phyloP scores from a whole-genome alignment of 2,797 vertebrate species.

The Simalia tracyae region DNA sequence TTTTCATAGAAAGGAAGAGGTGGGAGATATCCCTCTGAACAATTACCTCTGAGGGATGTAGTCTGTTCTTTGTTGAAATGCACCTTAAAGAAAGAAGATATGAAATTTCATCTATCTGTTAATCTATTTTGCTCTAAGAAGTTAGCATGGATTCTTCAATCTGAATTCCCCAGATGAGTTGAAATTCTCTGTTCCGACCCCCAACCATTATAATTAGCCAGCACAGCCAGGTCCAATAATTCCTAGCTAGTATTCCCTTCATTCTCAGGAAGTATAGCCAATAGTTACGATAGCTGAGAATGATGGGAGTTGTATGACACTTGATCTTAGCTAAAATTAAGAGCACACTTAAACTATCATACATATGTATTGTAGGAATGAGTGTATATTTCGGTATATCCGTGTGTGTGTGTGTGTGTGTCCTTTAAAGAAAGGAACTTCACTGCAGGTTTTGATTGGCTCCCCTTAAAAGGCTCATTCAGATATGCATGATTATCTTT shows the following conservation, averaged over 20 bases:
- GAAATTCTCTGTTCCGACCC: background rate
- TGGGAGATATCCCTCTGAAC: slow-evolving; percentile 59
- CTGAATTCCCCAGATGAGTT: background rate
- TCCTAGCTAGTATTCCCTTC: background rate
- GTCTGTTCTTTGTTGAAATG: slow-evolving; percentile 63
- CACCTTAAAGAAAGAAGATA: slow-evolving; percentile 50
- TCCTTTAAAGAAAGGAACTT: background rate
- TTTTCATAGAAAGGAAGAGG: slow-evolving; percentile 70
- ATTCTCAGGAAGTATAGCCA: background rate
- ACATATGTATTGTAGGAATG: background rate
- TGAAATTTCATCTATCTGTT: slow-evolving; percentile 45
- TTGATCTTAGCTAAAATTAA: background rate
- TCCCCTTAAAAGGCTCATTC: background rate
- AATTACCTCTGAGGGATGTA: slow-evolving; percentile 66
- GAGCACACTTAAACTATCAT: background rate
- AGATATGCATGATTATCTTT: background rate
- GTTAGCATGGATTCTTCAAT: slow-evolving; percentile 44
- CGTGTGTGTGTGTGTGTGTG: background rate
- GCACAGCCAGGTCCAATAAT: background rate
- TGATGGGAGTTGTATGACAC: background rate
- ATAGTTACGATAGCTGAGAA: background rate
- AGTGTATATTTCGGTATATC: background rate
- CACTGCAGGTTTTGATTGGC: background rate
- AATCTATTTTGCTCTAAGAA: slow-evolving; percentile 24
- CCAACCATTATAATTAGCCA: background rate